Evolutionary conservation across 2,113 vertebrate species (phyloP).

Genomic region (Eupsittula cactorum): DNA sequence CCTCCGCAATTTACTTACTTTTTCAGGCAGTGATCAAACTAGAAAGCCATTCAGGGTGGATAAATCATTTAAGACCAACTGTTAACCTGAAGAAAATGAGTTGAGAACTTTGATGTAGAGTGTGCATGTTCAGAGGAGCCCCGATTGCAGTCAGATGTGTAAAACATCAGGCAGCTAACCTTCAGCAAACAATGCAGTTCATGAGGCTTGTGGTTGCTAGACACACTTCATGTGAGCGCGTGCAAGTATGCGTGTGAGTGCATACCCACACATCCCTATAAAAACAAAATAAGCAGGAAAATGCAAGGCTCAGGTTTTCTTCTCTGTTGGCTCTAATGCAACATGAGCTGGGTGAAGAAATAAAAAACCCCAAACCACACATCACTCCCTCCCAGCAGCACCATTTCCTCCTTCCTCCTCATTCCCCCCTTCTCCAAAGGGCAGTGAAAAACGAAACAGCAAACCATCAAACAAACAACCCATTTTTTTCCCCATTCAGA

Average conservation of each 20-base stretch:
- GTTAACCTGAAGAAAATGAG: neutral
- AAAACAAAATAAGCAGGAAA: neutral
- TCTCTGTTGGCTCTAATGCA: neutral
- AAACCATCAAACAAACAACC: neutral
- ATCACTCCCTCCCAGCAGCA: neutral
- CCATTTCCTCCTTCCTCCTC: neutral
- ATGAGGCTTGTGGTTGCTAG: rapidly evolving
- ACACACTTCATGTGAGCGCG: rapidly evolving
- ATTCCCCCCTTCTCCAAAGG: neutral
- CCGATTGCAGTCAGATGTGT: neutral
- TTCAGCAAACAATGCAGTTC: neutral
- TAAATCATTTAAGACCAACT: neutral
- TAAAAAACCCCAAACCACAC: neutral
- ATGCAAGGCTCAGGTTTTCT: neutral
- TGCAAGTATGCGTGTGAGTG: too few species aligned
- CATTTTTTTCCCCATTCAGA: neutral
- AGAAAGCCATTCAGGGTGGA: neutral
- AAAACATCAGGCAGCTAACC: neutral
- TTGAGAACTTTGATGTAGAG: neutral
- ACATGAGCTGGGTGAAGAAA: neutral
- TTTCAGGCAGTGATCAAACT: neutral
- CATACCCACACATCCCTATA: too few species aligned
- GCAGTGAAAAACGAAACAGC: neutral
- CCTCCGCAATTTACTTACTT: neutral
- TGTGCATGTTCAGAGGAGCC: neutral